Percentiles rank a stretch among this genome's conserved stretches.
Evolutionary conservation across 2,113 vertebrate genomes (phyloP).

Genomic region (Steatornis caripensis): DNA sequence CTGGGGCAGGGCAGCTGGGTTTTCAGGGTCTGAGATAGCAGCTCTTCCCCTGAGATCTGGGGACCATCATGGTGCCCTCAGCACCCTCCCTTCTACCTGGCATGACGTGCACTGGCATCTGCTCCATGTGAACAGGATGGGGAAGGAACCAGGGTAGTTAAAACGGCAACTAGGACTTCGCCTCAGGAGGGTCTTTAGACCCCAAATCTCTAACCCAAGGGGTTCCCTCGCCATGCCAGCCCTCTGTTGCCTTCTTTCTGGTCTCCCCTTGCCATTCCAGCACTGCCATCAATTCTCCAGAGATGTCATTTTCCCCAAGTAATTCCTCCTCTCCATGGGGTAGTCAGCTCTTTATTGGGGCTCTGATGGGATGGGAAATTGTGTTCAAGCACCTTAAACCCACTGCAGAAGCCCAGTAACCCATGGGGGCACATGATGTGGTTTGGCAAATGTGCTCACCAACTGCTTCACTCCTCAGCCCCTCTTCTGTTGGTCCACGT

Average conservation of each 20-base stretch:
- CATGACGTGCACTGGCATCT: neutral
- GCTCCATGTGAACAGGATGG: neutral
- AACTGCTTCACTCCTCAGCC: neutral
- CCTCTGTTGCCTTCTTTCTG: neutral
- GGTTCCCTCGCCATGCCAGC: neutral
- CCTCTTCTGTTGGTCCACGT: neutral
- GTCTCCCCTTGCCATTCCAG: neutral
- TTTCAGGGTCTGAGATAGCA: neutral
- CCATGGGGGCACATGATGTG: rapidly evolving
- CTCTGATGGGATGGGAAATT: neutral
- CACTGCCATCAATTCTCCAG: neutral
- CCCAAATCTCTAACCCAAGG: neutral
- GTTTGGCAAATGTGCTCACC: neutral
- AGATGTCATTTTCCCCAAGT: neutral
- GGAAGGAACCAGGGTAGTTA: neutral
- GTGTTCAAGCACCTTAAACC: neutral
- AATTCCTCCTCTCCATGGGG: neutral
- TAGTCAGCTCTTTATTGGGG: neutral
- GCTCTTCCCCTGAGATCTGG: neutral
- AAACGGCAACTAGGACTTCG: neutral
- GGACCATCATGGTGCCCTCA: neutral
- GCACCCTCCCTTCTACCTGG: neutral
- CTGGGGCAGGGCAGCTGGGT: neutral
- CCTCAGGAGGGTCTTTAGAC: neutral
- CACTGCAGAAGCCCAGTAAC: neutral